A percentile compares a stretch with the other conserved stretches of the same genome.
Evolutionary conservation across 2,797 vertebrate genomes (phyloP).

Genomic region (Amblyraja radiata): DNA sequence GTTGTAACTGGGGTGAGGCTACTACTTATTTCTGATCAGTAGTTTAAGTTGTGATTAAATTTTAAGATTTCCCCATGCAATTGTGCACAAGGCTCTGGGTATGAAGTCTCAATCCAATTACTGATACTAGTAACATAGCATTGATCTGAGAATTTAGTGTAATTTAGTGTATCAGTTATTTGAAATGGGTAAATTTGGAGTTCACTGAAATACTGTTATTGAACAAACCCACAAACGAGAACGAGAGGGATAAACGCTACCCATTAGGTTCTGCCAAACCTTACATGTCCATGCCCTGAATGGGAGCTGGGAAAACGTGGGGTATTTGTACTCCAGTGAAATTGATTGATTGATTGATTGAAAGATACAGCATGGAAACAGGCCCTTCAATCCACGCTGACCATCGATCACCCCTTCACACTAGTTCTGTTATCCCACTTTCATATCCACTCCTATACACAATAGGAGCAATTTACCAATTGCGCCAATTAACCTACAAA

Average conservation of each 20-base stretch:
- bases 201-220: background rate
- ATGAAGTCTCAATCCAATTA: background rate
- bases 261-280: background rate
- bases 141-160: background rate
- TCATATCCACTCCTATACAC: too few species aligned
- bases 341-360: background rate
- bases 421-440: too few species aligned
- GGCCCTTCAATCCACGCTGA: too few species aligned
- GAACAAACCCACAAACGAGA: background rate
- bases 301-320: background rate
- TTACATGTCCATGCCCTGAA: background rate
- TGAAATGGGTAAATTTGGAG: background rate
- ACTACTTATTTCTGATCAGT: background rate
- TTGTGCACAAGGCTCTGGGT: background rate
- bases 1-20: background rate
- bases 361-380: too few species aligned
- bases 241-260: background rate
- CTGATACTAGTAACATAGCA: background rate
- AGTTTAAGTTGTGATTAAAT: background rate
- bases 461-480: too few species aligned
- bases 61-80: background rate
- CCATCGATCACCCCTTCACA: too few species aligned
- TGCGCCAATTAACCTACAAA: too few species aligned
- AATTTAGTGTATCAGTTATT: background rate
- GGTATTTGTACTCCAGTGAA: background rate